A percentile compares a stretch with the other conserved stretches of the same genome.
phyloP scores from a whole-genome alignment of 2,888 invertebrate species.

The Chrysolina americana region DNA sequence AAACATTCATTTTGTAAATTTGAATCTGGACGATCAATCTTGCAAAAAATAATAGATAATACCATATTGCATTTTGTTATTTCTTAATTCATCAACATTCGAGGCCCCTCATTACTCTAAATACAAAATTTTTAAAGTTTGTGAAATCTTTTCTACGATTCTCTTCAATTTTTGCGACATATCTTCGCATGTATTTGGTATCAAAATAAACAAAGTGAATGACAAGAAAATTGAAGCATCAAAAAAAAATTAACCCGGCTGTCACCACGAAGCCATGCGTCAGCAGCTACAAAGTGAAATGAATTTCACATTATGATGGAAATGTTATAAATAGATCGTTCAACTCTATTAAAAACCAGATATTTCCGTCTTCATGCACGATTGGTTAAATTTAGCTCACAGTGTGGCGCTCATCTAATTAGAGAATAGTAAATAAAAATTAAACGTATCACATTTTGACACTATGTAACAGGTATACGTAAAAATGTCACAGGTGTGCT shows the following conservation, averaged over 20 bases:
- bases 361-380: slow-evolving; percentile 37
- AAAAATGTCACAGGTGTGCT: too few relatives aligned
- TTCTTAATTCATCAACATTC: too few relatives aligned
- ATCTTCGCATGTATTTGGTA: neutral
- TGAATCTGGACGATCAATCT: too few relatives aligned
- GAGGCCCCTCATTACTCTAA: neutral
- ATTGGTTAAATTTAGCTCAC: slow-evolving; percentile 27
- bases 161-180: neutral
- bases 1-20: too few relatives aligned
- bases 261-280: slow-evolving; percentile 16
- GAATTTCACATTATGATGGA: slow-evolving; percentile 39
- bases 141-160: too few relatives aligned
- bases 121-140: too few relatives aligned
- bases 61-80: too few relatives aligned
- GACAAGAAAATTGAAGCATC: neutral
- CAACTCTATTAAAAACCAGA: slow-evolving; percentile 41
- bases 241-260: neutral
- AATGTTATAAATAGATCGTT: slow-evolving; percentile 43
- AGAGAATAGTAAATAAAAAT: neutral
- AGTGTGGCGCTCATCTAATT: neutral
- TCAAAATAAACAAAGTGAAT: neutral
- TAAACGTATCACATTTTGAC: neutral
- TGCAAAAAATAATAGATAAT: too few relatives aligned
- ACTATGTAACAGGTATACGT: neutral
- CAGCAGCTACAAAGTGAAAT: slow-evolving; percentile 31